Conservation (phyloP, 2,888 invertebrate species). For the Amorpha juglandis region DNA sequence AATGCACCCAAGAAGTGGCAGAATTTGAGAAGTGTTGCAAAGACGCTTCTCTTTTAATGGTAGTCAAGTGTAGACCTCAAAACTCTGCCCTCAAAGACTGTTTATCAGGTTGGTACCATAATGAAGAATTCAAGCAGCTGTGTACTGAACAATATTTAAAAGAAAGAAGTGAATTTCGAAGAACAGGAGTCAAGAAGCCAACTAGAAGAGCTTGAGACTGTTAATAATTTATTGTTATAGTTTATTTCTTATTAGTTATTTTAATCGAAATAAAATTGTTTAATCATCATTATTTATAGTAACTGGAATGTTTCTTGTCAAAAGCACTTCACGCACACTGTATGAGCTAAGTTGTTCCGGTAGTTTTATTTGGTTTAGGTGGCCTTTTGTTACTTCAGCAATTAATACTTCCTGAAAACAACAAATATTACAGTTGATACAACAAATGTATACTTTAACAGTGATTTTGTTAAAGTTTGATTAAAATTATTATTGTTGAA, state of each 20-base stretch:
- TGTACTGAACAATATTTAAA: slow-evolving; percentile 92
- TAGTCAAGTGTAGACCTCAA: slow-evolving; percentile 89
- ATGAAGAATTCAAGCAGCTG: slow-evolving; percentile 88
- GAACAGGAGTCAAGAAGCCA: slow-evolving; percentile 89
- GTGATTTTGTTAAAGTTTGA: too few species aligned
- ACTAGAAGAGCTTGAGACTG: slow-evolving; percentile 66
- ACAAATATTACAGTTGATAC: background rate
- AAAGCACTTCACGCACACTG: slow-evolving; percentile 86
- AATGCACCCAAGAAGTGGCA: slow-evolving; percentile 89
- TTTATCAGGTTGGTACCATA: slow-evolving; percentile 89
- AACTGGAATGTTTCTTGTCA: slow-evolving; percentile 83
- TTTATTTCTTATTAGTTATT: slow-evolving; percentile 35
- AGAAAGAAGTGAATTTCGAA: slow-evolving; percentile 91
- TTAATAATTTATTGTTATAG: slow-evolving; percentile 32
- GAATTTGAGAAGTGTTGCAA: slow-evolving; percentile 90
- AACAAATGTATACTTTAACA: background rate
- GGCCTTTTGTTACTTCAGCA: slow-evolving; percentile 80
- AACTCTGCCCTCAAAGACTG: slow-evolving; percentile 89
- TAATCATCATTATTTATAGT: slow-evolving; percentile 74
- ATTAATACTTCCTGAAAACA: slow-evolving; percentile 87
- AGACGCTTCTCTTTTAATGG: slow-evolving; percentile 87
- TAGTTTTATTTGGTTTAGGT: slow-evolving; percentile 56
- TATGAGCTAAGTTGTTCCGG: slow-evolving; percentile 83
- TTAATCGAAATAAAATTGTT: slow-evolving; percentile 58
- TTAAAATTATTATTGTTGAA: too few species aligned